Evolutionary conservation across 1,140 invertebrate genomes (phyloP), one percentile per base, ranked within the genome.

Genomic region (Ips typographus): DNA sequence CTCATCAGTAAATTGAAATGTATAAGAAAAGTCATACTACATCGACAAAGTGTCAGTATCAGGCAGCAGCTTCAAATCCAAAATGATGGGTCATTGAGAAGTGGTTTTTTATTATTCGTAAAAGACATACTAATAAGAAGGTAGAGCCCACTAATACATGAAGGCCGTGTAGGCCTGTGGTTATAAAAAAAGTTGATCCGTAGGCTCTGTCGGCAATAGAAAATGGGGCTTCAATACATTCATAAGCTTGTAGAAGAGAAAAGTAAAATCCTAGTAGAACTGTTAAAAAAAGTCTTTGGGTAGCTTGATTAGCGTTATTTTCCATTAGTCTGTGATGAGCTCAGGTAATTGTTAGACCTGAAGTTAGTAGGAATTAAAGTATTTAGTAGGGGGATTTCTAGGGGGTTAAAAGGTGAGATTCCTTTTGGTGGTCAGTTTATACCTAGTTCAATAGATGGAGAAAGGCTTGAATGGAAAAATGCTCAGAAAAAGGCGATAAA

Each of bases 11-110:
- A 78, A 89, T 83, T 63, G 82, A 85, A 70, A 88, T 81, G 83
- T 86, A 90, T 71, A 90, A 75, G 74, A 90, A 89, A 83, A 90
- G 80, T 86, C 88, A 90, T 6, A 90, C 83, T 74, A 90, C 84
- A 85, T 90, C 87, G 61, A 90, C 85, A 84, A 90, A 90, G 80
- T 90, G 88, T 87, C 88, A 90, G 71, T 90, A 90, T 87, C 88
- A 89, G 40, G 86, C 84, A 63, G 85, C 85, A 65, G 85, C 84
- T 84, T 91, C 87, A 84, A 90, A 89, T 73, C 86, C 85, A 79
- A 90, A 87, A 76, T 89, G 86, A 79, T 90, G 87, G 59, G 67
- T 81, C 74, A 64, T 81, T 56, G 84, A 87, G 77, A 89, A 88
- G 74, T 89, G 84, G 60, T 80, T 77, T 65, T 76, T 78, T 68